These are phyloP conservation scores for Scatophagus argus DNA, from an alignment of 2,113 vertebrate species.

Conservation along the genomic window DNA sequence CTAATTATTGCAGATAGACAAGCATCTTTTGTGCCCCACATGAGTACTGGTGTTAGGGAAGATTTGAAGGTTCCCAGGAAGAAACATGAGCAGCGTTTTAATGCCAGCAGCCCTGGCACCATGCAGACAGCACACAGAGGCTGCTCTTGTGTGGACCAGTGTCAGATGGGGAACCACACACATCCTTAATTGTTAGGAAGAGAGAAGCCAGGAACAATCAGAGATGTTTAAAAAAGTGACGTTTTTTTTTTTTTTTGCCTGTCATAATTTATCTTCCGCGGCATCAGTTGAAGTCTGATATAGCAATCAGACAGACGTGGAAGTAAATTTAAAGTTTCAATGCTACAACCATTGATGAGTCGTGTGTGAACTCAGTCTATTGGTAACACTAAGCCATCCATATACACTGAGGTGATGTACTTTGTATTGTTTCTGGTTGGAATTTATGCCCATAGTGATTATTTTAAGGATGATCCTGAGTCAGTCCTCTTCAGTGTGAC, in stretches of 20 bases:
- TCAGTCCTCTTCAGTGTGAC: background rate
- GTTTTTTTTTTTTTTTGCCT: background rate
- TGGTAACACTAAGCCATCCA: background rate
- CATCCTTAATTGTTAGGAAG: background rate
- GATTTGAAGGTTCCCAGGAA: constrained; percentile 47
- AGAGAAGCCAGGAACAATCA: constrained; percentile 1
- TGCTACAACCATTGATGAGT: background rate
- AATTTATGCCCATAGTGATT: background rate
- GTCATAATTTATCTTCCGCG: background rate
- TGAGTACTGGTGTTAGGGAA: constrained; percentile 30
- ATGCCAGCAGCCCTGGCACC: constrained; percentile 44
- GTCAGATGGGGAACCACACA: constrained; percentile 15
- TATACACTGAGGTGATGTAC: no score
- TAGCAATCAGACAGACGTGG: background rate
- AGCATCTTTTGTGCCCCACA: constrained; percentile 35
- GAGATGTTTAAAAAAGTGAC: background rate
- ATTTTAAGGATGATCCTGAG: background rate
- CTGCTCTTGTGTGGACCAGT: constrained; percentile 41
- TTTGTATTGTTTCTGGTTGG: no score
- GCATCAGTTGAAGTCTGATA: background rate
- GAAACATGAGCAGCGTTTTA: constrained; percentile 64
- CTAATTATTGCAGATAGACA: constrained; percentile 32
- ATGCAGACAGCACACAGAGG: constrained; percentile 34
- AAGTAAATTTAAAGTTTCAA: background rate
- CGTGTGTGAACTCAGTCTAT: background rate